phyloP scores from a whole-genome alignment of 1,140 invertebrate genomes.

The Lordiphosa collinella region DNA sequence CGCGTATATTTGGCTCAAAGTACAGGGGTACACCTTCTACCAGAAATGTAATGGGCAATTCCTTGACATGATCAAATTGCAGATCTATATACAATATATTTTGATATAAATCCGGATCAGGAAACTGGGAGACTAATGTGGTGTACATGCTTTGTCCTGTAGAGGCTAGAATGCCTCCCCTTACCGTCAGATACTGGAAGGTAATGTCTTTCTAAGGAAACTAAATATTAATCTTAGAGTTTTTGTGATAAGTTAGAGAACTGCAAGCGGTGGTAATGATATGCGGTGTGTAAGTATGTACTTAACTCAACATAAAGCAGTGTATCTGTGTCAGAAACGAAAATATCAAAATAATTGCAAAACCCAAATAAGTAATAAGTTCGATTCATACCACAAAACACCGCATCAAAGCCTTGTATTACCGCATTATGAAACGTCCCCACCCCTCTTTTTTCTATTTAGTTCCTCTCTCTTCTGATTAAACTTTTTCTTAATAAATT shows the following conservation, averaged over 20 bases:
- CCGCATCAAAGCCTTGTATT: no score
- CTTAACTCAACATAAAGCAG: no score
- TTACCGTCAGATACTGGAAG: slow-evolving; percentile 39
- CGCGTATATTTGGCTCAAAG: slow-evolving; percentile 52
- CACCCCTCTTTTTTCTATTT: no score
- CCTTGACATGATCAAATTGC: slow-evolving; percentile 46
- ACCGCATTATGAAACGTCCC: no score
- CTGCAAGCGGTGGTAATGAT: no score
- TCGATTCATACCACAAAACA: no score
- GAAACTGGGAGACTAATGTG: slow-evolving; percentile 40
- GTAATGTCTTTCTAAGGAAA: slow-evolving; percentile 31
- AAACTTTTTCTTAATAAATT: no score
- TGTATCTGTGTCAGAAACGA: no score
- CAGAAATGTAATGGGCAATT: slow-evolving; percentile 54
- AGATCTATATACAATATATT: slow-evolving; percentile 55
- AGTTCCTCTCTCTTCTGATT: no score
- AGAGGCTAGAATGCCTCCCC: slow-evolving; percentile 40
- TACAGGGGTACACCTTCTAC: slow-evolving; percentile 63
- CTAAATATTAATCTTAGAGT: not conserved
- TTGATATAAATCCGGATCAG: slow-evolving; percentile 63
- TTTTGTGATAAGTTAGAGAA: not conserved
- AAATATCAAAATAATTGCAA: no score
- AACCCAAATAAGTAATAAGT: no score
- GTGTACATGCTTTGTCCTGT: slow-evolving; percentile 65
- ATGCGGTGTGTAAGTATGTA: no score